Conservation (phyloP, 2,797 vertebrate species). For the Myripristis murdjan region DNA sequence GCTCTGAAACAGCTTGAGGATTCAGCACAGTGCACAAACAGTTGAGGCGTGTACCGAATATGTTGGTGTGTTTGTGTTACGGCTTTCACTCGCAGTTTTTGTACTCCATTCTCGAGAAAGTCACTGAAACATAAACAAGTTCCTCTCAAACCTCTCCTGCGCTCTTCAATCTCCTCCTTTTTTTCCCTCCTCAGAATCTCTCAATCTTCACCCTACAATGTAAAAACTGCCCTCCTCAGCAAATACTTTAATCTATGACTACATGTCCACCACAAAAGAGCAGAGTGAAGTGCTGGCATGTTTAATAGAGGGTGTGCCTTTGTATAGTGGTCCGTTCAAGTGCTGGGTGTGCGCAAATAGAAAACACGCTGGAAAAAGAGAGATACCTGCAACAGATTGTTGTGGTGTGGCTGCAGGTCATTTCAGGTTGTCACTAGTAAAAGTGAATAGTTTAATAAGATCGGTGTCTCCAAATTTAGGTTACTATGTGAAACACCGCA, state of each 20-base stretch:
- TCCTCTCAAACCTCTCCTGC: conserved; percentile 13
- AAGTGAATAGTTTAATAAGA: no score
- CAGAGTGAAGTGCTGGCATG: no score
- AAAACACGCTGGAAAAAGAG: no score
- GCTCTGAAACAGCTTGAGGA: conserved; percentile 45
- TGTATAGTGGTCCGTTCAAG: neutral
- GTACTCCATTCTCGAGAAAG: conserved; percentile 25
- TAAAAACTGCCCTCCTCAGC: conserved; percentile 39
- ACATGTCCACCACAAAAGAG: conserved; percentile 18
- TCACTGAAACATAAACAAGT: conserved; percentile 28
- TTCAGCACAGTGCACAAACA: conserved; percentile 35
- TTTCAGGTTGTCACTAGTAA: no score
- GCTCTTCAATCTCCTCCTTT: conserved; percentile 13
- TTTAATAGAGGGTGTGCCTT: no score
- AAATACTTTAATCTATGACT: conserved; percentile 21
- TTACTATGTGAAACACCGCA: no score
- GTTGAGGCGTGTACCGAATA: conserved; percentile 1
- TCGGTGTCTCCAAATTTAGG: no score
- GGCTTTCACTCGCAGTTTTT: neutral
- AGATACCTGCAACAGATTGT: no score
- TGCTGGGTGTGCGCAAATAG: neutral
- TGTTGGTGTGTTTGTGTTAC: conserved; percentile 8
- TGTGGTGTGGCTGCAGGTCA: no score
- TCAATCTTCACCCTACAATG: conserved; percentile 2
- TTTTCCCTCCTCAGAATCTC: conserved; percentile 15